Base-by-base conservation (phyloP, 1,140 invertebrate genomes). In the Schlechtendalia chinensis region DNA sequence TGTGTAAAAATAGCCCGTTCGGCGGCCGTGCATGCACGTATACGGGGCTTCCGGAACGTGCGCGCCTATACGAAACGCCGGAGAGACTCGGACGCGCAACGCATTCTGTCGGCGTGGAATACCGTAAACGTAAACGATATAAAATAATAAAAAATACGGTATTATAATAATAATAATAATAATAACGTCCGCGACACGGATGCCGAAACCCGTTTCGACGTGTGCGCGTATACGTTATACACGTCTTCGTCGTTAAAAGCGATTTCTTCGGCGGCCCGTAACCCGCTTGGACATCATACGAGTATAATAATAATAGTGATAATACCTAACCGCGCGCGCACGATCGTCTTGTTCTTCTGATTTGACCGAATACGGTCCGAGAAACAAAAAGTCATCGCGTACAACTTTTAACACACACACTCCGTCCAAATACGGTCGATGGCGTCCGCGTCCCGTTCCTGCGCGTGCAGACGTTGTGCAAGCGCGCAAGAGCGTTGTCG, bases 1-100 rank as follows among this genome's bases (percentile, higher is more conserved):
- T 39, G 59, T n/a, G 5, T 61, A 24, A n/a, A n/a, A n/a, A n/a
- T n/a, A n/a, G n/a, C n/a, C n/a, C n/a, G n/a, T n/a, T n/a, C n/a
- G n/a, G n/a, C n/a, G n/a, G n/a, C n/a, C n/a, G n/a, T n/a, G 59
- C 17, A 27, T 61, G 59, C 67, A 50, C 67, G 67, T 69, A 74
- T 74, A 74, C 54, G 32, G 32, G 71, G 71, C 71, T 74, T 74
- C 71, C 71, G 71, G 54, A 45, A 54, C 54, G 22, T 50, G 47
- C 22, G 22, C 22, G 6, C n/a, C n/a, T 24, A 50, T 24, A 69
- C 6, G 47, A 69, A 47, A 47, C 53, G 53, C 53, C 5, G 3
- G 32, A 39, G 32, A 39, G 3, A 8, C 8, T 39, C 32, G 32
- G 32, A 8, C 32, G n/a, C n/a, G n/a, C n/a, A n/a, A n/a, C n/a